phyloP scores from a whole-genome alignment of 2,113 vertebrate species.

The Microcebus griseorufus region DNA sequence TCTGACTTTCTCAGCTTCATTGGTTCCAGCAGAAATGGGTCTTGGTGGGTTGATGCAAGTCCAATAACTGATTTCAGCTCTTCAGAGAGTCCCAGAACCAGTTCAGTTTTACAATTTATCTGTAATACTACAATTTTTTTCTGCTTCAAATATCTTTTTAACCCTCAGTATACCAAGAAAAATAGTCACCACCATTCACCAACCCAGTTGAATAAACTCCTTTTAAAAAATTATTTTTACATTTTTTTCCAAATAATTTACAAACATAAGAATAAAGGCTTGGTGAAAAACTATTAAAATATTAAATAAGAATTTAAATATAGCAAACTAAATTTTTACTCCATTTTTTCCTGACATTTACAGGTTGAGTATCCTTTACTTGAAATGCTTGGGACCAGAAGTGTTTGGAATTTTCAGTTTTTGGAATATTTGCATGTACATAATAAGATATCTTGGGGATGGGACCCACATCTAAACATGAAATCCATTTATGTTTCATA shows the following conservation, averaged over 20 bases:
- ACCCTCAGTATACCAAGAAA: not conserved
- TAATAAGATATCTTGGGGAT: not conserved
- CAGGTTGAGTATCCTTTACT: no score
- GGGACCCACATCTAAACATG: not conserved
- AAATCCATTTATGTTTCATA: not conserved
- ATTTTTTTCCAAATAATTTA: constrained; percentile 20
- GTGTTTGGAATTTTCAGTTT: not conserved
- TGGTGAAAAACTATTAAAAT: not conserved
- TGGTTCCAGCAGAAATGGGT: not conserved
- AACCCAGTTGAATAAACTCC: not conserved
- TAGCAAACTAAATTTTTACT: not conserved
- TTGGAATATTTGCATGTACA: not conserved
- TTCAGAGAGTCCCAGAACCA: not conserved
- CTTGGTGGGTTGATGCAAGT: not conserved
- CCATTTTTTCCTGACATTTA: not conserved
- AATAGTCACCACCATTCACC: not conserved
- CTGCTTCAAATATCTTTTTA: not conserved
- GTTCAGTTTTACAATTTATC: not conserved
- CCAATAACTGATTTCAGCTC: not conserved
- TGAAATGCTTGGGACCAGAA: no score
- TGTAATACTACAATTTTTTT: not conserved
- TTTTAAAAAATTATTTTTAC: not conserved
- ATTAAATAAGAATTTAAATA: not conserved
- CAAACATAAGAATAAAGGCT: constrained; percentile 15
- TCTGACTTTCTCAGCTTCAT: not conserved